Conservation (phyloP, 2,797 vertebrate species). For the Sebastes steindachneri region DNA sequence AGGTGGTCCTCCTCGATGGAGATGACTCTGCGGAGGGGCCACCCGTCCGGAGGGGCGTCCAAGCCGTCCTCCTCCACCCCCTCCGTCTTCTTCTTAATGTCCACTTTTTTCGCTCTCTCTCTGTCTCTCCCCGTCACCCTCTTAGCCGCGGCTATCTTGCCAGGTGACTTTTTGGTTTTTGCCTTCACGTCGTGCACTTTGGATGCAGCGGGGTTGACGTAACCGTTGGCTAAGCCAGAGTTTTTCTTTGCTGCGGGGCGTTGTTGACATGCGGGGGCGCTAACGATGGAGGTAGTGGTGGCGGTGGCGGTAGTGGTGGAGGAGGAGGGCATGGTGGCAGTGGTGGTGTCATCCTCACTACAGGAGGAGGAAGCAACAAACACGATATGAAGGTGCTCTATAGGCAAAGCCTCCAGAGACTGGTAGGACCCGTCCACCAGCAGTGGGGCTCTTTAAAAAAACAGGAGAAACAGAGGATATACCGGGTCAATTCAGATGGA, state of each 20-base stretch:
- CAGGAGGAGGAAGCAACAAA: constrained; percentile 81
- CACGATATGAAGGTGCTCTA: constrained; percentile 81
- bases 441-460: constrained; percentile 68
- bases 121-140: constrained; percentile 29
- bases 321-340: neutral
- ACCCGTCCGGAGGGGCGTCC: constrained; percentile 68
- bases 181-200: constrained; percentile 44
- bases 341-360: constrained; percentile 69
- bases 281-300: neutral
- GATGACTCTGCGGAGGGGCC: constrained; percentile 88
- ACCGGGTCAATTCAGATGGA: constrained; percentile 39
- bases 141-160: constrained; percentile 20
- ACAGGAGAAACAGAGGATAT: constrained; percentile 78
- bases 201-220: neutral
- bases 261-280: constrained; percentile 10
- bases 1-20: constrained; percentile 95
- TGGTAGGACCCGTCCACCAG: constrained; percentile 77
- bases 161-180: constrained; percentile 24
- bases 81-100: constrained; percentile 18
- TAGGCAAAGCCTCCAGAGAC: constrained; percentile 79
- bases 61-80: constrained; percentile 44
- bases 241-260: constrained; percentile 44
- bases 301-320: neutral
- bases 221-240: constrained; percentile 44
- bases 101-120: constrained; percentile 40